A percentile compares a stretch with the other conserved stretches of the same genome.
These are phyloP conservation scores for Caiman crocodilus DNA, from an alignment of 2,797 vertebrate species.

Conservation along the genomic window DNA sequence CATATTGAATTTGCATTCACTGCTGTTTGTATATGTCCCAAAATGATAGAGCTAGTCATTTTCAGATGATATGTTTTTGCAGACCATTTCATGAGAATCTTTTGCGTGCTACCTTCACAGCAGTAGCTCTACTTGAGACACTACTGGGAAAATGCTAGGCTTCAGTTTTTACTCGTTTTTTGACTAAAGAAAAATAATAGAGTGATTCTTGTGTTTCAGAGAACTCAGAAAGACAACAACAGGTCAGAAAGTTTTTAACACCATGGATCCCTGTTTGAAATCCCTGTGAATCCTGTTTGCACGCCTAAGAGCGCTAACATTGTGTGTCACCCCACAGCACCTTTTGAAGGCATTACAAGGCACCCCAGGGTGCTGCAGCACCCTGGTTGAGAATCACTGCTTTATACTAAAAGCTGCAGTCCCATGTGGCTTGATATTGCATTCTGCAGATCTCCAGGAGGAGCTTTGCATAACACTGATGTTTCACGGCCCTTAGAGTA, in stretches of 20 bases:
- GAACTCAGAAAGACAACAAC: too few relatives aligned
- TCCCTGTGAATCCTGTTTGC: too few relatives aligned
- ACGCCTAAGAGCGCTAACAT: too few relatives aligned
- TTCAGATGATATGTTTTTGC: neutral
- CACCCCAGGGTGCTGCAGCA: too few relatives aligned
- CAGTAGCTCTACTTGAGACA: neutral
- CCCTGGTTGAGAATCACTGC: too few relatives aligned
- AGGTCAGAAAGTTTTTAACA: too few relatives aligned
- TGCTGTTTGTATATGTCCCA: neutral
- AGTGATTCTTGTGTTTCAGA: too few relatives aligned
- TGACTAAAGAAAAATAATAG: too few relatives aligned
- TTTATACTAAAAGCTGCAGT: neutral
- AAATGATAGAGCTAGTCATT: neutral
- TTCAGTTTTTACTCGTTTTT: too few relatives aligned
- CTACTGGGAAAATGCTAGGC: fast-evolving
- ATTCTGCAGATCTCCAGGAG: neutral
- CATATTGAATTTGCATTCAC: neutral
- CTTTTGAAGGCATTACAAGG: too few relatives aligned
- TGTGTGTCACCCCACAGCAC: too few relatives aligned
- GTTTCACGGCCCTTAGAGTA: neutral
- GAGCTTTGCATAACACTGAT: neutral
- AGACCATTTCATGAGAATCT: neutral
- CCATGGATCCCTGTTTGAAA: too few relatives aligned
- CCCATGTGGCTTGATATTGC: neutral
- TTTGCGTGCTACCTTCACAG: neutral